phyloP scores from a whole-genome alignment of 2,113 vertebrate species.

The Periophthalmus modestus region DNA sequence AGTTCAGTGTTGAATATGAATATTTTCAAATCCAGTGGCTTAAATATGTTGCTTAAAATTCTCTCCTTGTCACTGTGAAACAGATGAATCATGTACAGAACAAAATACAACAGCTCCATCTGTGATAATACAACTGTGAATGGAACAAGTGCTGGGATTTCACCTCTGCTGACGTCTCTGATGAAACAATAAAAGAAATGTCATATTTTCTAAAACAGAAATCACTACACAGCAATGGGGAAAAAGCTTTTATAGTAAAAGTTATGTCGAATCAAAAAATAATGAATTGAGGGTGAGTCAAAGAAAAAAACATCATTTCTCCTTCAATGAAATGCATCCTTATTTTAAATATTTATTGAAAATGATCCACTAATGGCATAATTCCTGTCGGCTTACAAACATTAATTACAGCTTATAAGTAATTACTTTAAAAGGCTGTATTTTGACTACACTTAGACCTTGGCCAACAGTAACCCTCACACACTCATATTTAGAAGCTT shows the following conservation, averaged over 20 bases:
- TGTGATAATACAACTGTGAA: too few relatives aligned
- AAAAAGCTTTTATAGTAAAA: too few relatives aligned
- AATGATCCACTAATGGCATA: not conserved
- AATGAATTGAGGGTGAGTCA: not conserved
- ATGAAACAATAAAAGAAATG: too few relatives aligned
- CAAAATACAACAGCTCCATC: slow-evolving; percentile 12
- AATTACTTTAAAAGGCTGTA: not conserved
- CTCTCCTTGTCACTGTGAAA: not conserved
- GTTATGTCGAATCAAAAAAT: not conserved
- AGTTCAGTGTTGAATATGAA: not conserved
- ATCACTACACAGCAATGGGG: too few relatives aligned
- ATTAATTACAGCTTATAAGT: not conserved
- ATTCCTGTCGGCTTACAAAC: not conserved
- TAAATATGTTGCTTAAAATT: not conserved
- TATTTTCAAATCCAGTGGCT: not conserved
- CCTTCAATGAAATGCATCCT: too few relatives aligned
- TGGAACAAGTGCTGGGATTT: too few relatives aligned
- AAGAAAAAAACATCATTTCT: not conserved
- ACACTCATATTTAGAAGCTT: slow-evolving; percentile 60
- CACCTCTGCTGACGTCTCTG: too few relatives aligned
- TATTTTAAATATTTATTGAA: too few relatives aligned
- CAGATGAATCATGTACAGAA: slow-evolving; percentile 2
- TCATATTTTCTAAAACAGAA: too few relatives aligned
- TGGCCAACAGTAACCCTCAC: slow-evolving; percentile 28
- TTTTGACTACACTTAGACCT: slow-evolving; percentile 14